phyloP scores from a whole-genome alignment of 2,113 vertebrate genomes.

The Oryzias javanicus region DNA sequence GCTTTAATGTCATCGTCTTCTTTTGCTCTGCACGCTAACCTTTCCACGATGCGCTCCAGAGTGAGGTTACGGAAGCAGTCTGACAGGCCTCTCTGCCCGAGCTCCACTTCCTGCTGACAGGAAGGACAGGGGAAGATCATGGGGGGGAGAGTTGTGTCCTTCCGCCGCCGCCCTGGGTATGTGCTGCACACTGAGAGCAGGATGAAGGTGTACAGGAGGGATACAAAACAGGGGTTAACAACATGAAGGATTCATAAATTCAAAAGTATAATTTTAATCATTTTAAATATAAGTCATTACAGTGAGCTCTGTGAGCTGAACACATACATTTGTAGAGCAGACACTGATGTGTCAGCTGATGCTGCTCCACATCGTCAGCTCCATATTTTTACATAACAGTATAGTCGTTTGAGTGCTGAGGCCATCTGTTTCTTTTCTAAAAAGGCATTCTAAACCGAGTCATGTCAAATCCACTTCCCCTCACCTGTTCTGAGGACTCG shows the following conservation, averaged over 20 bases:
- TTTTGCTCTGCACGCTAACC: conserved; percentile 59
- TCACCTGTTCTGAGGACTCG: conserved; percentile 88
- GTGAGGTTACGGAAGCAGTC: conserved; percentile 95
- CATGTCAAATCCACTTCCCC: neutral
- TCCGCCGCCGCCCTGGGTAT: conserved; percentile 88
- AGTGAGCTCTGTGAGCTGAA: conserved; percentile 6
- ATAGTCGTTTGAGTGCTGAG: conserved; percentile 10
- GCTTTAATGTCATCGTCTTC: neutral
- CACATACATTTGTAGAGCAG: neutral
- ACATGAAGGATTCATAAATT: too few species aligned
- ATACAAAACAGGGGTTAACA: neutral
- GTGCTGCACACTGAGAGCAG: conserved; percentile 84
- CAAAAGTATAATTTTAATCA: too few species aligned
- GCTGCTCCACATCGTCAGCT: conserved; percentile 5
- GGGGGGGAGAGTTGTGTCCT: conserved; percentile 75
- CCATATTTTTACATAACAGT: conserved; percentile 8
- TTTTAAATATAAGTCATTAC: too few species aligned
- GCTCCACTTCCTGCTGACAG: conserved; percentile 89
- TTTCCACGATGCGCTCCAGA: conserved; percentile 92
- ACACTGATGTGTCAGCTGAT: conserved; percentile 25
- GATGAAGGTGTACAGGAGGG: conserved; percentile 17
- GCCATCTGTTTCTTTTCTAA: neutral
- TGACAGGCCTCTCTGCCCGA: conserved; percentile 87
- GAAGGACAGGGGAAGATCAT: conserved; percentile 90
- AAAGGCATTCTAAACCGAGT: neutral